Percentiles rank a stretch among this genome's conserved stretches.
Conservation (phyloP, 2,797 vertebrate species). For the Sebastes vulpes region DNA sequence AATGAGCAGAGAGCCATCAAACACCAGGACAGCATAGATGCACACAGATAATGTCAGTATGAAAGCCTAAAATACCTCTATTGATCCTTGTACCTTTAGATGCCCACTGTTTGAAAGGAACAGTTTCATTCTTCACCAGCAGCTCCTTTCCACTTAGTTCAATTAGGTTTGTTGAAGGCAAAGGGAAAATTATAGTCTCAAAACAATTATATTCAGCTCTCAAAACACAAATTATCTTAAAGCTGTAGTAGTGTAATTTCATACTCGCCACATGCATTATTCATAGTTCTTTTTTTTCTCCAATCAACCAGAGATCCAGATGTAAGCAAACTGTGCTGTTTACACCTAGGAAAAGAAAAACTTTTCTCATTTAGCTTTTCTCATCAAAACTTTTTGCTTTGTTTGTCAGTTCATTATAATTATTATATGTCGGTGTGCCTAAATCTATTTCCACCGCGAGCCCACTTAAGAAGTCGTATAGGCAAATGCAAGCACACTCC, state of each 20-base stretch:
- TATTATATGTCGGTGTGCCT: conserved; percentile 48
- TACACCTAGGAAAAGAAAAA: background rate
- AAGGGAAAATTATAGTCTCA: conserved; percentile 56
- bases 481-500: conserved; percentile 61
- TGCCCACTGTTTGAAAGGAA: conserved; percentile 38
- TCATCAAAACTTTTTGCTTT: conserved; percentile 49
- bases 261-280: conserved; percentile 50
- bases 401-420: conserved; percentile 52
- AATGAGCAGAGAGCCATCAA: conserved; percentile 13
- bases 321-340: conserved; percentile 32
- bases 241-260: conserved; percentile 56
- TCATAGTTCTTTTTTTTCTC: conserved; percentile 22
- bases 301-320: conserved; percentile 40
- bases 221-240: conserved; percentile 65
- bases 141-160: conserved; percentile 44
- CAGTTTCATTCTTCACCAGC: conserved; percentile 30
- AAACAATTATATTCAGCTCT: conserved; percentile 52
- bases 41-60: conserved; percentile 1
- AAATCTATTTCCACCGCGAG: conserved; percentile 48
- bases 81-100: conserved; percentile 26
- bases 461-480: conserved; percentile 48
- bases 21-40: background rate
- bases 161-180: conserved; percentile 54
- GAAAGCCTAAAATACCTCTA: background rate
- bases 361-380: conserved; percentile 12